These are phyloP conservation scores for Pseudomyrmex gracilis DNA, from an alignment of 1,140 invertebrate genomes.

Conservation along the genomic window DNA sequence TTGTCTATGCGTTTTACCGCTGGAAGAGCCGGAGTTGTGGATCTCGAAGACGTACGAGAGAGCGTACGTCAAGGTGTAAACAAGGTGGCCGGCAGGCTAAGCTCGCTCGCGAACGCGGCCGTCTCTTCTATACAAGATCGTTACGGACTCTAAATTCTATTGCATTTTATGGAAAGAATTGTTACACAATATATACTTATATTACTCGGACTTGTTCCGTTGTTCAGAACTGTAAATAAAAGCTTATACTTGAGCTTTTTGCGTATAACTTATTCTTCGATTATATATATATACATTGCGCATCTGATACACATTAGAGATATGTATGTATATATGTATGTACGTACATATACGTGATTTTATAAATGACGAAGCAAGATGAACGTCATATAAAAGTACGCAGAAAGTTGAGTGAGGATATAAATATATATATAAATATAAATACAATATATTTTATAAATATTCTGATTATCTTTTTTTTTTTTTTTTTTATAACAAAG, in stretches of 20 bases:
- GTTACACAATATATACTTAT: constrained; percentile 65
- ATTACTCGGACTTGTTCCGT: constrained; percentile 75
- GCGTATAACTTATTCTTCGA: constrained; percentile 43
- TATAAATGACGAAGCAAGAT: neutral
- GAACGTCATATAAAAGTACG: constrained; percentile 20
- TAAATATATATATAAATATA: constrained; percentile 48
- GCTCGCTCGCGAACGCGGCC: constrained; percentile 96
- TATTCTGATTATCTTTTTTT: constrained; percentile 14
- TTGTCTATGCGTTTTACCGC: constrained; percentile 77
- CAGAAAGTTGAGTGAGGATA: constrained; percentile 27
- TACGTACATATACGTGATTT: constrained; percentile 3
- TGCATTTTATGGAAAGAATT: constrained; percentile 68
- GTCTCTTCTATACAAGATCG: constrained; percentile 95
- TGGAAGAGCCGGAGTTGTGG: constrained; percentile 80
- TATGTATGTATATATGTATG: neutral
- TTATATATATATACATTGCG: constrained; percentile 3
- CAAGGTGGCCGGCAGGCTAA: constrained; percentile 97
- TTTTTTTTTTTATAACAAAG: constrained; percentile 26
- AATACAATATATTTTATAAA: constrained; percentile 56
- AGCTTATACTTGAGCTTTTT: constrained; percentile 74
- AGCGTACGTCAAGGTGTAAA: constrained; percentile 98
- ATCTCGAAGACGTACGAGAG: constrained; percentile 98
- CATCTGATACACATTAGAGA: neutral
- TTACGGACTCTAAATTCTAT: constrained; percentile 79
- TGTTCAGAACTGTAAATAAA: constrained; percentile 84